phyloP scores from a whole-genome alignment of 1,140 invertebrate genomes.

The Drosophila arizonae region DNA sequence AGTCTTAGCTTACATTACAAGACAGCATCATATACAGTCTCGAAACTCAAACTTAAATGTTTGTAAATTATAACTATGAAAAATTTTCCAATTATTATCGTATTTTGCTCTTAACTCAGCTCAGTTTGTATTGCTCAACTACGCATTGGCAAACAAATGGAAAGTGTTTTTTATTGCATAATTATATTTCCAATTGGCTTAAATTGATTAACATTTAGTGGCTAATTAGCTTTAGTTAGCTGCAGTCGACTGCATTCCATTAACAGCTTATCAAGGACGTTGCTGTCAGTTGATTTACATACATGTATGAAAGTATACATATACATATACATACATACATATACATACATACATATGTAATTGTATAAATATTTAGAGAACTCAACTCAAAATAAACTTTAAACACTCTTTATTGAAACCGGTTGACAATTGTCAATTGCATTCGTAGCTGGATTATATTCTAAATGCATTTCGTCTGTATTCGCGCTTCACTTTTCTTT shows the following conservation, averaged over 20 bases:
- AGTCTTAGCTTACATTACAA: too few relatives aligned
- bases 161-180: conserved; percentile 2
- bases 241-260: conserved; percentile 14
- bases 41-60: too few relatives aligned
- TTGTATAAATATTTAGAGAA: too few relatives aligned
- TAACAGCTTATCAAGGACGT: conserved; percentile 34
- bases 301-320: not conserved
- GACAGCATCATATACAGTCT: too few relatives aligned
- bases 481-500: conserved; percentile 10
- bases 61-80: too few relatives aligned
- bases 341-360: too few relatives aligned
- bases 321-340: too few relatives aligned
- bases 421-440: conserved; percentile 19
- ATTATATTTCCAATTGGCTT: conserved; percentile 3
- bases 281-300: not conserved
- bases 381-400: conserved; percentile 35
- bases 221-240: conserved; percentile 11
- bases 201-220: conserved; percentile 11
- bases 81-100: too few relatives aligned
- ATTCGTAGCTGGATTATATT: conserved; percentile 35
- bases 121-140: not conserved
- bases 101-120: too few relatives aligned
- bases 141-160: conserved; percentile 4
- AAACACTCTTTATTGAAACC: conserved; percentile 42
- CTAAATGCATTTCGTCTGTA: conserved; percentile 1